These are phyloP conservation scores for Dastarcus helophoroides DNA, from an alignment of 2,888 invertebrate genomes.

Conservation along the genomic window DNA sequence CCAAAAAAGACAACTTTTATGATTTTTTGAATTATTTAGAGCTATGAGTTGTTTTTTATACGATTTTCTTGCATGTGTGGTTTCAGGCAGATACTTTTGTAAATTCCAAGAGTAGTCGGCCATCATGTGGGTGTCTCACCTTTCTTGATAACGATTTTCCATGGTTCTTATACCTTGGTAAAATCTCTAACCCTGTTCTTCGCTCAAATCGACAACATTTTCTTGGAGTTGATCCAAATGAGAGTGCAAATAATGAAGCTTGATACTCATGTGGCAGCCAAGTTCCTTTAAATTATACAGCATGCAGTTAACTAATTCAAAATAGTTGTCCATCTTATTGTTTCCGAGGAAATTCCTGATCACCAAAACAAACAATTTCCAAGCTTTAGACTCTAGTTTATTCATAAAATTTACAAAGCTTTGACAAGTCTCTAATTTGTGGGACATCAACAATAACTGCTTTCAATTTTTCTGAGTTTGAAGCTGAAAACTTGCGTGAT, in stretches of 20 bases:
- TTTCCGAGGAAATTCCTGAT: slow-evolving; percentile 12
- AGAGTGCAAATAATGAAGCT: slow-evolving; percentile 6
- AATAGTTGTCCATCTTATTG: slow-evolving; percentile 9
- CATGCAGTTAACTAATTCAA: slow-evolving; percentile 8
- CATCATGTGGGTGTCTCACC: slow-evolving; percentile 22
- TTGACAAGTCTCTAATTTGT: slow-evolving; percentile 11
- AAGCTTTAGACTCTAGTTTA: slow-evolving; percentile 8
- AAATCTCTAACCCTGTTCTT: too few relatives aligned
- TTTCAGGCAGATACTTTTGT: slow-evolving; percentile 5
- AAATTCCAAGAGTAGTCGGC: slow-evolving; percentile 25
- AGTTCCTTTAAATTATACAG: slow-evolving; percentile 8
- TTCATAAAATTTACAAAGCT: slow-evolving; percentile 8
- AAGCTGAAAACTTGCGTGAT: slow-evolving; percentile 13
- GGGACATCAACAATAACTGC: slow-evolving; percentile 15
- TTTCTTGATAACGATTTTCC: slow-evolving; percentile 24
- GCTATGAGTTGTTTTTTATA: too few relatives aligned
- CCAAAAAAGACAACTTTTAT: too few relatives aligned
- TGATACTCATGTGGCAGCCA: slow-evolving; percentile 9
- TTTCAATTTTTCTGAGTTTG: slow-evolving; percentile 16
- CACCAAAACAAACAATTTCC: slow-evolving; percentile 9
- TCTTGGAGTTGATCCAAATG: slow-evolving; percentile 7
- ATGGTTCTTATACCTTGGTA: slow-evolving; percentile 22
- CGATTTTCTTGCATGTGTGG: slow-evolving; percentile 4
- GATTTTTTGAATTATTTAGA: too few relatives aligned
- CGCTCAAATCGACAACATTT: slow-evolving; percentile 26